phyloP scores from a whole-genome alignment of 37 sponge, comb jelly and placozoan species.

The Theonella swinhoei region DNA sequence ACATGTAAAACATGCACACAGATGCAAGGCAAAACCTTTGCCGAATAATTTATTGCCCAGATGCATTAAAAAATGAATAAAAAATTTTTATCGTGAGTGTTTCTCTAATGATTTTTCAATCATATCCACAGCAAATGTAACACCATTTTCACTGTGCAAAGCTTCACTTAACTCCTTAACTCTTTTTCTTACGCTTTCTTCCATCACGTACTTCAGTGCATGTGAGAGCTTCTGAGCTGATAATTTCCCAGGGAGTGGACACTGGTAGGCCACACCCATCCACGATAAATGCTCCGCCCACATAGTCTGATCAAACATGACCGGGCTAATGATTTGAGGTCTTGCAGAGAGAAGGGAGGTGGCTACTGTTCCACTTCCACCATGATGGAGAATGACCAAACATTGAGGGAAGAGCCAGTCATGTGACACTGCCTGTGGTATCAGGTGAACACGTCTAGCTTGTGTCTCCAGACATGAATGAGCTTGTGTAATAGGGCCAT shows the following conservation, averaged over 20 bases:
- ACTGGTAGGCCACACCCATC: constrained; percentile 40
- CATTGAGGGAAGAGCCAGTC: constrained; percentile 51
- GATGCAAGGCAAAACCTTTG: constrained; percentile 70
- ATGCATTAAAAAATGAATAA: not conserved
- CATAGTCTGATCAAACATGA: constrained; percentile 56
- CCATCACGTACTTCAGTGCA: constrained; percentile 16
- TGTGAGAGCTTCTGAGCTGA: not conserved
- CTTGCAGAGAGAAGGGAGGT: constrained; percentile 39
- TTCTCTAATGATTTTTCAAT: constrained; percentile 30
- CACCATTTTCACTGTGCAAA: constrained; percentile 3
- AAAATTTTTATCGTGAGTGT: not conserved
- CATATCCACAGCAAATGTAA: not conserved
- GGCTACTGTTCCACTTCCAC: constrained; percentile 58
- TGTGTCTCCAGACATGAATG: not conserved
- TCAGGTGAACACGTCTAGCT: not conserved
- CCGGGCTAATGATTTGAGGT: constrained; percentile 46
- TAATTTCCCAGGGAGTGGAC: not conserved
- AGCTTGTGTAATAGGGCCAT: constrained; percentile 3
- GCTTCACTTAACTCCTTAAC: not conserved
- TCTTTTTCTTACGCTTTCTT: not conserved
- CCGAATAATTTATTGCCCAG: not conserved
- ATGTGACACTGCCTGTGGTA: constrained; percentile 17
- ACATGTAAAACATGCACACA: constrained; percentile 53
- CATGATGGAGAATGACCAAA: constrained; percentile 52
- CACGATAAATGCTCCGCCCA: constrained; percentile 64